phyloP scores from a whole-genome alignment of 2,113 vertebrate genomes.

The Myiozetetes cayanensis region DNA sequence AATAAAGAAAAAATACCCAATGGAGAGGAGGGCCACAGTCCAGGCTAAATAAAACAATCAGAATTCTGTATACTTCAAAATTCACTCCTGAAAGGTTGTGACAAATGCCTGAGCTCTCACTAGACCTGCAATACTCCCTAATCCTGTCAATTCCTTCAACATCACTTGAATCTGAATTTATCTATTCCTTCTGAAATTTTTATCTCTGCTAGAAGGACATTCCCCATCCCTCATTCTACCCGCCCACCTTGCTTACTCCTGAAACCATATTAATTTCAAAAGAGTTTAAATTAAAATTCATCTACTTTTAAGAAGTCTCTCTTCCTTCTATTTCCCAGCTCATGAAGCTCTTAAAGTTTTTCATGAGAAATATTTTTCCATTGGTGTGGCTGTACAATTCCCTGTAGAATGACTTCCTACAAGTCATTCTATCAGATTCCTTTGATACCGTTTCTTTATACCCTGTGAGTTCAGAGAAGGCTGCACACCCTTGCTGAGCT shows the following conservation, averaged over 20 bases:
- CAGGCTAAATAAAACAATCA: background rate
- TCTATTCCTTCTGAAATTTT: background rate
- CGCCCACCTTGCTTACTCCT: background rate
- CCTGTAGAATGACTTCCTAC: background rate
- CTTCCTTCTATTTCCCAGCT: background rate
- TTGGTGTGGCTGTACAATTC: background rate
- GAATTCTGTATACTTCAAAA: background rate
- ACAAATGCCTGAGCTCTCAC: background rate
- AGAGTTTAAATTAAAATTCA: background rate
- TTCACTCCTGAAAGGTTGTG: background rate
- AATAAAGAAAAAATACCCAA: background rate
- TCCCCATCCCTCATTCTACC: background rate
- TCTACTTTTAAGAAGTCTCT: background rate
- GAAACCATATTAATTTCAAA: background rate
- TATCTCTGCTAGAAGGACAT: background rate
- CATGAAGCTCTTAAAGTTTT: background rate
- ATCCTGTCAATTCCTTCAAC: background rate
- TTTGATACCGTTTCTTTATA: background rate
- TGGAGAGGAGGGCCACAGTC: background rate
- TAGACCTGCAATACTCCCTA: background rate
- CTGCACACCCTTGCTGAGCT: background rate
- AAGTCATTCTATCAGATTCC: background rate
- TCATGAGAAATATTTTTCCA: background rate
- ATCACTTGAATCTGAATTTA: background rate
- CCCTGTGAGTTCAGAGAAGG: background rate